Base-by-base conservation (phyloP, 2,888 invertebrate species). In the Bedellia somnulentella region DNA sequence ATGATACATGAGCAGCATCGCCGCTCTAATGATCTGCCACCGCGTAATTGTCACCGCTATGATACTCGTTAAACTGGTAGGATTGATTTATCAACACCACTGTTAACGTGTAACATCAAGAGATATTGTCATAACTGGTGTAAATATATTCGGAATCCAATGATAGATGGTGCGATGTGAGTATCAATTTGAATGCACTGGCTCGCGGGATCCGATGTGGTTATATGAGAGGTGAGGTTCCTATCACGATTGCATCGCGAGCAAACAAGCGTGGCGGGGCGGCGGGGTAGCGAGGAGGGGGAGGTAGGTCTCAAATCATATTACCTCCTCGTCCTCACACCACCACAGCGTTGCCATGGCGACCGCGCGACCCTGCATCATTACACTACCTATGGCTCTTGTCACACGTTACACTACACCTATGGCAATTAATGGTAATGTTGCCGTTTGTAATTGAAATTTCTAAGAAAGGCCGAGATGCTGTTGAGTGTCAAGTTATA, bases 311-410 rank as follows among this genome's bases (percentile, higher is more conserved):
- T 70, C 70, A 73, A 73, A 73, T 73, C 73, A 73, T 75, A 71
- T 73, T 71, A 73, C 73, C 73, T 16, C 63, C 60, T 68, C 57
- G 53, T 49, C 43, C 18, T 41, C 23, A 13, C 24, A 16, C 46
- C 42, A 48, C 49, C 60, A 46, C 58, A 77, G 78, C 80, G 81
- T 82, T 79, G 79, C 81, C 76, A 80, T 77, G 80, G 79, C 78
- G 77, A 81, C 81, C 66, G 80, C 80, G 80, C 80, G 80, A 80
- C 60, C 67, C 60, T 71, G 71, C 73, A 71, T 73, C 64, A 73
- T 66, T 73, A 73, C 73, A 73, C 70, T 68, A 57, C 66, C 64
- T 62, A 60, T 57, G 60, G 52, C 60, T 57, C 70, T 76, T 75
- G 75, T 75, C 71, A 38, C 39, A n/a, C n/a, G n/a, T n/a, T n/a